Conservation (phyloP, 2,113 vertebrate genomes). For the Ammodytes dubius region DNA sequence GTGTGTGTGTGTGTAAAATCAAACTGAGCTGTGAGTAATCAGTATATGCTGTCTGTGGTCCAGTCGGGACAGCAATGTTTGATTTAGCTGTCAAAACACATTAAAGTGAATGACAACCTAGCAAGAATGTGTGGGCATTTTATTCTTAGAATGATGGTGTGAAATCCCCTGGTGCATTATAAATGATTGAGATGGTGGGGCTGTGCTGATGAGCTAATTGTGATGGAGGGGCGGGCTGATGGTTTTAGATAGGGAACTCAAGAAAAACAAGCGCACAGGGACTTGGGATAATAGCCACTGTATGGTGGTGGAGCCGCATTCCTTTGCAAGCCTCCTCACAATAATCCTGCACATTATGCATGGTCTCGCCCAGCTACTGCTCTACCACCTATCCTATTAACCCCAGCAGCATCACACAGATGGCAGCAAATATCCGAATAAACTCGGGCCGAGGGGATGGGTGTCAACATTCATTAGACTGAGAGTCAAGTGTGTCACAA, state of each 20-base stretch:
- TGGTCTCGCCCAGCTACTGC: constrained; percentile 8
- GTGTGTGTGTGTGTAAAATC: constrained; percentile 8
- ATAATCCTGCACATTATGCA: constrained; percentile 33
- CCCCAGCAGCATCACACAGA: constrained; percentile 11
- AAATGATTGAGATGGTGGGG: constrained; percentile 50
- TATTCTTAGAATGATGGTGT: constrained; percentile 49
- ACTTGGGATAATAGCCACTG: constrained; percentile 40
- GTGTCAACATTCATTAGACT: constrained; percentile 43
- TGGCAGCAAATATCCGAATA: constrained; percentile 11
- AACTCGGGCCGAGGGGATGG: neutral
- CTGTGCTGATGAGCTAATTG: constrained; percentile 63
- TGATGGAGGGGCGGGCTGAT: constrained; percentile 62
- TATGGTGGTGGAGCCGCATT: neutral
- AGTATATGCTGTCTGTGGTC: constrained; percentile 45
- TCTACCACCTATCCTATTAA: constrained; percentile 36
- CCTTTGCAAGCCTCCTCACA: neutral
- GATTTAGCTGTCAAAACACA: constrained; percentile 63
- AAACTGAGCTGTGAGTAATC: constrained; percentile 48
- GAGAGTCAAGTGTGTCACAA: constrained; percentile 6
- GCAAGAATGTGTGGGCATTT: constrained; percentile 41
- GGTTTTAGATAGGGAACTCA: constrained; percentile 47
- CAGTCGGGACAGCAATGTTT: constrained; percentile 41
- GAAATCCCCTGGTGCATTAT: constrained; percentile 47
- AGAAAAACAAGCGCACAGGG: constrained; percentile 42
- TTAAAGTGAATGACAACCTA: constrained; percentile 66